Evolutionary conservation across 2,888 invertebrate genomes (phyloP), one percentile per base, ranked within the genome.

Genomic region (Sericinus montela): DNA sequence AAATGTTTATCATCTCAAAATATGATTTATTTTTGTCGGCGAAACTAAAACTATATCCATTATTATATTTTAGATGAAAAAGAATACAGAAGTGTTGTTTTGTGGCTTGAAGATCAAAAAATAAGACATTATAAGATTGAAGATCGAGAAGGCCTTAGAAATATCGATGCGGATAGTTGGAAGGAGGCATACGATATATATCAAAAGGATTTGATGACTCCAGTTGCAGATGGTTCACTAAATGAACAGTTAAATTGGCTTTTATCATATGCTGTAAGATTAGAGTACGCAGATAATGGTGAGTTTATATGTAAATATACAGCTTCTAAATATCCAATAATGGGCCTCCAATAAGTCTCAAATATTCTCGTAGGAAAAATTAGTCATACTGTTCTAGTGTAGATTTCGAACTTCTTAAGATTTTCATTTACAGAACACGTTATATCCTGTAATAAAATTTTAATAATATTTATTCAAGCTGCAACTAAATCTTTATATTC

Each of bases 41-140:
- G 9, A 11, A 13, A 29, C 9, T 29, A 28, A 9, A 28, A 25
- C 11, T 32, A 32, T 11, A 11, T 9, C 42, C 36, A 37, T 44
- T 44, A 39, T 30, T 52, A 47, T 52, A 55, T 85, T 87, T 2
- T 75, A 98, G 98, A 97, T 86, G 92, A 93, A 59, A 91, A 91
- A 54, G 93, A 94, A 65, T 94, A 96, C 69, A 92, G 95, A 42
- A 94, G 93, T 67, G 89, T 97, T 16, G 91, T 98, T 15, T 80
- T 95, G 1, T 98, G 98, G 98, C 74, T 98, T 46, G 98, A 98
- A 80, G 96, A 97, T 70, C 97, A 97, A 75, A 97, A 96, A 81
- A 97, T 98, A 58, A 92, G 97, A 9, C 93, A 94, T 59, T 97
- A 96, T 61, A 93, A 93, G 69, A 94, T 96, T 48, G 95, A 97